phyloP scores from a whole-genome alignment of 2,888 invertebrate genomes.

The Oconnorella tubifera region DNA sequence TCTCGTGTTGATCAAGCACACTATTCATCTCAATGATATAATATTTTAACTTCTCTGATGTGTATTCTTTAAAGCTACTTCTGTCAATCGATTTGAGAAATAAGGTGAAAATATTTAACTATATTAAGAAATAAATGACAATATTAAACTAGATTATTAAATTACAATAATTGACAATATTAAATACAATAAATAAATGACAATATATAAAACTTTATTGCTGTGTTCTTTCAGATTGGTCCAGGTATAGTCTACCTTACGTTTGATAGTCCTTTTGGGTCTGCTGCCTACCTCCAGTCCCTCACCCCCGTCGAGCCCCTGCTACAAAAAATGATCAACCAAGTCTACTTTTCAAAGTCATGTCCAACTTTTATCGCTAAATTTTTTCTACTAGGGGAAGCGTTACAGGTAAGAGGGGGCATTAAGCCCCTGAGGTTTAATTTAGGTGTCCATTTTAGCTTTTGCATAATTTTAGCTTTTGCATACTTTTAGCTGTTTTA shows the following conservation, averaged over 20 bases:
- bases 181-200: not conserved
- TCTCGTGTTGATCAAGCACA: no score
- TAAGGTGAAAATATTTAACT: no score
- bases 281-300: slow-evolving; percentile 67
- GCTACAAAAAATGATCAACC: slow-evolving; percentile 72
- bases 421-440: no score
- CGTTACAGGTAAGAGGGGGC: slow-evolving; percentile 56
- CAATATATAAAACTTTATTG: not conserved
- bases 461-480: no score
- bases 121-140: slow-evolving; percentile 1
- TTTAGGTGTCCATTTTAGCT: no score
- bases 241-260: slow-evolving; percentile 66
- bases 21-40: no score
- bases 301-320: slow-evolving; percentile 76
- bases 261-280: slow-evolving; percentile 62
- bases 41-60: no score
- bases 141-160: not conserved
- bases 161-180: not conserved
- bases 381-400: slow-evolving; percentile 67
- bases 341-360: slow-evolving; percentile 67
- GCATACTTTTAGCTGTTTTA: no score
- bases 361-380: slow-evolving; percentile 66
- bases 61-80: no score
- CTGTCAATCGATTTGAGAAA: no score
- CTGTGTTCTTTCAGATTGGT: not conserved